Conservation (phyloP, 2,888 invertebrate genomes). For the Spodoptera picta region DNA sequence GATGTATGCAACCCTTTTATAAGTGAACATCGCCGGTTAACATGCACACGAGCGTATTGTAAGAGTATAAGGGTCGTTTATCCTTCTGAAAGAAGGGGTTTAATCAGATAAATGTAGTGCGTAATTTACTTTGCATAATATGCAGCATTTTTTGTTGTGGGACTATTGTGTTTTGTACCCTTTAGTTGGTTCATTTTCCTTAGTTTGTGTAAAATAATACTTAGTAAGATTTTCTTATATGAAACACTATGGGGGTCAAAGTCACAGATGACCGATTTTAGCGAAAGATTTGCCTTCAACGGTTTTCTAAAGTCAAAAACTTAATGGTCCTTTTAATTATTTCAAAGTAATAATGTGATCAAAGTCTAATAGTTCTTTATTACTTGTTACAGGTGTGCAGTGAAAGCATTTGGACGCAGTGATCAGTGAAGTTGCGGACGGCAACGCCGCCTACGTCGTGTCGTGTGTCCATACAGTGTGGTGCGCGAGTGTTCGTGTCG, state of each 20-base stretch:
- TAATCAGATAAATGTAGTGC: no score
- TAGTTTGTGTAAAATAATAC: no score
- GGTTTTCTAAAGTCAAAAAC: no score
- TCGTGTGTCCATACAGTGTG: slow-evolving; percentile 58
- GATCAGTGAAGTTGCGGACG: slow-evolving; percentile 63
- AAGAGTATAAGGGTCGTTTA: slow-evolving; percentile 1
- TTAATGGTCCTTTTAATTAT: no score
- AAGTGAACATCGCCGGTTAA: slow-evolving; percentile 7
- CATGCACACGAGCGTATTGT: not conserved
- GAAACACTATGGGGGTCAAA: no score
- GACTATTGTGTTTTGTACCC: no score
- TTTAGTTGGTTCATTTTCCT: no score
- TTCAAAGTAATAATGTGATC: not conserved
- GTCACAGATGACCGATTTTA: no score
- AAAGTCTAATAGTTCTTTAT: slow-evolving; percentile 51
- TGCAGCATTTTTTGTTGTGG: no score
- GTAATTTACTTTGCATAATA: no score
- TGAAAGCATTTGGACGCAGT: slow-evolving; percentile 61
- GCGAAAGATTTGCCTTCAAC: no score
- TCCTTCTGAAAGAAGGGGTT: not conserved
- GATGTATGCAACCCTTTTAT: slow-evolving; percentile 26
- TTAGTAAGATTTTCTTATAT: no score
- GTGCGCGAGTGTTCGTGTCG: slow-evolving; percentile 62
- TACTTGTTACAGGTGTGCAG: slow-evolving; percentile 79
- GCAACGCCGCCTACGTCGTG: slow-evolving; percentile 56